Conservation (phyloP, 2,797 vertebrate species). For the Rhinophrynus dorsalis region DNA sequence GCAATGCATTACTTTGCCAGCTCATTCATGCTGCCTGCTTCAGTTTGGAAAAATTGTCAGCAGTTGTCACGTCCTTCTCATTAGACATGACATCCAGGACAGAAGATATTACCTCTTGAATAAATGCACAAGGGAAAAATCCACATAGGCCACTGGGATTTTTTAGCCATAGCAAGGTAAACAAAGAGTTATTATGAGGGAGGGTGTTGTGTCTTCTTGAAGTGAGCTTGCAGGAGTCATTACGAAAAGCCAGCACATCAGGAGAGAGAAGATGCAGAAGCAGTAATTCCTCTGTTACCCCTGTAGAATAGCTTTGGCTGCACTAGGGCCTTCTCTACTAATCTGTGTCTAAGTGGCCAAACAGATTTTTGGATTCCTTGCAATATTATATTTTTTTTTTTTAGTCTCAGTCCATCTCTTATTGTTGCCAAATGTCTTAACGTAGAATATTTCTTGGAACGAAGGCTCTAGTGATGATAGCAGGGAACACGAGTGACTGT, state of each 20-base stretch:
- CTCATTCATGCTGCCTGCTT: too few species aligned
- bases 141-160: too few species aligned
- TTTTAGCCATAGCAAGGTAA: too few species aligned
- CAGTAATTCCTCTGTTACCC: slow-evolving; percentile 58
- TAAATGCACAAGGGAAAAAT: too few species aligned
- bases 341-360: slow-evolving; percentile 58
- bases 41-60: too few species aligned
- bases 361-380: slow-evolving; percentile 56
- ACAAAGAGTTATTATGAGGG: too few species aligned
- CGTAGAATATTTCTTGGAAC: slow-evolving; percentile 43
- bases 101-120: too few species aligned
- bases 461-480: slow-evolving; percentile 32
- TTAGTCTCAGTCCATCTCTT: neutral
- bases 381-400: slow-evolving; percentile 42
- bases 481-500: neutral
- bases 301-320: slow-evolving; percentile 56
- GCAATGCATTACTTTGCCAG: too few species aligned
- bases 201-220: too few species aligned
- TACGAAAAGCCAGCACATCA: slow-evolving; percentile 49
- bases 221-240: too few species aligned
- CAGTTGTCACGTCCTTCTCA: too few species aligned
- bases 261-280: slow-evolving; percentile 52
- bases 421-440: slow-evolving; percentile 50
- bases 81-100: too few species aligned
- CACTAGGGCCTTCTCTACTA: slow-evolving; percentile 47